Base-by-base conservation (phyloP, 2,797 vertebrate genomes). In the Coregonus suidteri region DNA sequence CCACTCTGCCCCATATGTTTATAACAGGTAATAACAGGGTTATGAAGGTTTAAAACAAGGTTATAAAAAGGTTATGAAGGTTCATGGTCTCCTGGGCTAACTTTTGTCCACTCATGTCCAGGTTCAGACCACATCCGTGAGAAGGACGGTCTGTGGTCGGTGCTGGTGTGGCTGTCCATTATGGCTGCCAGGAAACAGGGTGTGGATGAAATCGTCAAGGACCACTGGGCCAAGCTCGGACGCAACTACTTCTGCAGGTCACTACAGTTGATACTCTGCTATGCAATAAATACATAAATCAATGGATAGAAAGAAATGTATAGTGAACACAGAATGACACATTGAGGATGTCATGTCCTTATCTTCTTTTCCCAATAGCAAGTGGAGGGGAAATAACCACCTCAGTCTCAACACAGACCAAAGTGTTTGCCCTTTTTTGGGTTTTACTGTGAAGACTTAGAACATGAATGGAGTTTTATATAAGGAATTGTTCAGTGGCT, bases 171-270 rank as follows among this genome's bases (percentile, higher is more conserved):
- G 98, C 92, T 99, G 84, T 99, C 98, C 83, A 96, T 99, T 79
- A 94, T 99, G 77, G 96, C 96, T 1, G 93, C 95, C 81, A 95
- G 95, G 82, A 99, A 97, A 81, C 97, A 97, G 85, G 93, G 96
- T 0, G 97, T 99, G 78, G 97, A 99, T 85, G 95, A 97, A 85
- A 97, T 97, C 47, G 95, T 98, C 82, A 94, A 94, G 82, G 97
- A 99, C 83, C 98, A 99, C 90, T 99, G 98, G 98, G 87, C 96
- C 85, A 98, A 95, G 89, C 94, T 97, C 90, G 98, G 98, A 81
- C 96, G 98, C 35, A 97, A 99, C 85, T 99, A 96, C 88, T 98
- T 95, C 88, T 99, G 98, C 96, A 97, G 98, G 98, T 99, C 83
- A 94, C 82, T 41, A 20, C 18, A 30, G 52, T 59, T 14, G 1